These are phyloP conservation scores for Oedothorax gibbosus DNA, from an alignment of 1,140 invertebrate species.

Conservation along the genomic window DNA sequence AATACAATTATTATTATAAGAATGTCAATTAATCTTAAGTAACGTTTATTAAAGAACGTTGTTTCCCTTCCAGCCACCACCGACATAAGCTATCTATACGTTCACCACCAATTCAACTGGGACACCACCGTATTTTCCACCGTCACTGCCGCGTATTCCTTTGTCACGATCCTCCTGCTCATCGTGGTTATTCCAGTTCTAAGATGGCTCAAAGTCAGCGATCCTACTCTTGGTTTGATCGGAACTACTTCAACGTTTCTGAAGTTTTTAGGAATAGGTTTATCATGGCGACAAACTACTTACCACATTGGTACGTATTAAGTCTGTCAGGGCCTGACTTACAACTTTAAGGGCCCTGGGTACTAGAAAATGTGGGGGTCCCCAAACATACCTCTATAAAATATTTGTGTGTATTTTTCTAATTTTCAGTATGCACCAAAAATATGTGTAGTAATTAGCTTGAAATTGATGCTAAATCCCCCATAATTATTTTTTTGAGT, in stretches of 20 bases:
- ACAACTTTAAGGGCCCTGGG: too few species aligned
- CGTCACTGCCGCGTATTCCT: conserved; percentile 29
- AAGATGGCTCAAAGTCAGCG: conserved; percentile 16
- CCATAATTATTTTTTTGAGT: too few species aligned
- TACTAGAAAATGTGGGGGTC: too few species aligned
- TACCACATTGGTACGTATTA: conserved; percentile 38
- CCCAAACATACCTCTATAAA: too few species aligned
- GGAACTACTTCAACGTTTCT: conserved; percentile 21
- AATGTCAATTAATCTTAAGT: too few species aligned
- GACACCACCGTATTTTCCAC: conserved; percentile 43
- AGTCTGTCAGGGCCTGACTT: too few species aligned
- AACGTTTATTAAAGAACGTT: background rate
- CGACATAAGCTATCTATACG: conserved; percentile 47
- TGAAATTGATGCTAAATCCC: too few species aligned
- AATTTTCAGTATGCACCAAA: too few species aligned
- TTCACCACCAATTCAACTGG: conserved; percentile 49
- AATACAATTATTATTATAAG: too few species aligned
- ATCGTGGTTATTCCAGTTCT: conserved; percentile 26
- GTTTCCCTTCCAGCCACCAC: conserved; percentile 24
- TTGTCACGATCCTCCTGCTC: conserved; percentile 13
- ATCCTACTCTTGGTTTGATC: conserved; percentile 28
- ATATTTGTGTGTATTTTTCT: too few species aligned
- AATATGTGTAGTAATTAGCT: too few species aligned
- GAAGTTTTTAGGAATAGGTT: conserved; percentile 28
- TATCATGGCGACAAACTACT: background rate